Base-by-base conservation (phyloP, 2,888 invertebrate species). In the Epistrophe eligans region DNA sequence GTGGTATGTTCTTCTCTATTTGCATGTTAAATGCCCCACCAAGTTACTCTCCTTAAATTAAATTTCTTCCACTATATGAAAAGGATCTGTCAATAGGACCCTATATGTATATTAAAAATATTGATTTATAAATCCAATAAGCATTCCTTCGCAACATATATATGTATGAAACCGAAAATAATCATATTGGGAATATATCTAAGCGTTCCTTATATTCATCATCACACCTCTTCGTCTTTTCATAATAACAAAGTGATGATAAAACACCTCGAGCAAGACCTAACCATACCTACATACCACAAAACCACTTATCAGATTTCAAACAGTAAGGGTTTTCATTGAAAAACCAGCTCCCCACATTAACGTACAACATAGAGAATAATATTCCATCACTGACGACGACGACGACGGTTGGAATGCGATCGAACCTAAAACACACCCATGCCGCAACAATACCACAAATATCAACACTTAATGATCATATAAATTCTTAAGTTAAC, bases 401-500 rank as follows among this genome's bases (percentile, higher is more conserved):
- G n/a, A n/a, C n/a, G n/a, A n/a, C n/a, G n/a, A 24, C 24, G 24
- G 28, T 24, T 28, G 28, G 62, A 81, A 77, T 77, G 28, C 17
- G 64, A 28, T 40, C 45, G 15, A n/a, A 71, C 66, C 62, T 50
- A 2, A 52, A 77, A 70, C 11, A 77, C 45, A 67, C 55, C 62
- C 77, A 32, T 28, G 1, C 70, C 62, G 10, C 62, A 81, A 77
- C 77, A 77, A 66, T 77, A 66, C 82, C 82, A 82, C 82, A 82
- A 72, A 83, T 67, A 79, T 67, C 67, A 72, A 73, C 77, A 73
- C 72, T 83, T 83, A 79, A 83, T 83, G 82, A 73, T 77, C 72
- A 66, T 67, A 83, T 77, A 82, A 72, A 77, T 82, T 82, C 48
- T 60, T 24, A 64, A 77, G 62, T 66, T 43, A 77, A 82, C 60